Conservation (phyloP, 2,888 invertebrate species). For the Lepidochrysops patricia region DNA sequence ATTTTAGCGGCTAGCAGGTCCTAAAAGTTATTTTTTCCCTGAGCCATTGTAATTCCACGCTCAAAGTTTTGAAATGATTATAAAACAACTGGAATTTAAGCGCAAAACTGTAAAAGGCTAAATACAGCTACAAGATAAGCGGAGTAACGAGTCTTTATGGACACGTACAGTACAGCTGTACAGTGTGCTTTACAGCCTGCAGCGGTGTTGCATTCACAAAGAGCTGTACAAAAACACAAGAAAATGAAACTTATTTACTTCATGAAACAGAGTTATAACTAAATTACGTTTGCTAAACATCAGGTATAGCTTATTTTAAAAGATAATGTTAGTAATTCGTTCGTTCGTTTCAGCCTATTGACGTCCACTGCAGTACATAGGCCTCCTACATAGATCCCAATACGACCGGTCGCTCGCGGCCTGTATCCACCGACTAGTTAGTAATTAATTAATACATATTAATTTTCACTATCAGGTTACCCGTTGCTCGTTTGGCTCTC, state of each 20-base stretch:
- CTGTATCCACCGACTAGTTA: no score
- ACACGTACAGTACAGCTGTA: constrained; percentile 1
- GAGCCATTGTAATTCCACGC: not conserved
- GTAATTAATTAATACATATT: no score
- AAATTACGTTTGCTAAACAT: not conserved
- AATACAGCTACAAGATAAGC: constrained; percentile 9
- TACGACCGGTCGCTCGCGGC: no score
- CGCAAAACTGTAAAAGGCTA: not conserved
- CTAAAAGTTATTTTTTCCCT: no score
- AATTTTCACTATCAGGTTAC: no score
- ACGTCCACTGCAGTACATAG: no score
- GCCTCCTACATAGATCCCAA: no score
- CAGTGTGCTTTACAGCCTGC: no score
- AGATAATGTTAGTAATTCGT: no score
- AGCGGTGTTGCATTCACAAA: not conserved
- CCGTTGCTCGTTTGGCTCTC: no score
- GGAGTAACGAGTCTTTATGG: constrained; percentile 1
- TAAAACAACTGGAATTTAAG: not conserved
- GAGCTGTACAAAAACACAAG: not conserved
- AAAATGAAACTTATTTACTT: not conserved
- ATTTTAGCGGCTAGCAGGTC: no score
- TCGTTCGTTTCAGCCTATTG: no score
- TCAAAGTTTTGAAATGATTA: not conserved
- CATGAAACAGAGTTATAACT: not conserved
- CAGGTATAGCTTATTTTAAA: not conserved